Evolutionary conservation across 2,888 invertebrate genomes (phyloP).

Genomic region (Coleophora deauratella): DNA sequence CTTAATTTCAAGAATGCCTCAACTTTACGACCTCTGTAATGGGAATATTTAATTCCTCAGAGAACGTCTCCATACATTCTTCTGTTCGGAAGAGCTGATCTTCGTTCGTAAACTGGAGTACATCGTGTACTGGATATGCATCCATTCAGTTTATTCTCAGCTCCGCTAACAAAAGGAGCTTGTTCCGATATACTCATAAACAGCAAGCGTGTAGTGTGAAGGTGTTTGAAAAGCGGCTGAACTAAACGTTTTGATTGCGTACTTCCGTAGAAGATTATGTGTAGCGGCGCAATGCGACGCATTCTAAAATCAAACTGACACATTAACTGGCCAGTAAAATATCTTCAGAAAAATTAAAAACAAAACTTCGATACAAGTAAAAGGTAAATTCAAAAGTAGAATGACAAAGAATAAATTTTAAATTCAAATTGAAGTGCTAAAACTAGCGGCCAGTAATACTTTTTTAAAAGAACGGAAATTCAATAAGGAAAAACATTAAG

Average conservation of each 20-base stretch:
- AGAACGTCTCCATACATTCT: slow-evolving; percentile 23
- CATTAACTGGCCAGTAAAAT: no score
- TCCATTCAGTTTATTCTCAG: slow-evolving; percentile 58
- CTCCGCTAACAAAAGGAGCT: slow-evolving; percentile 55
- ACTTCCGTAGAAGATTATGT: no score
- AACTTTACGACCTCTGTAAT: slow-evolving; percentile 9
- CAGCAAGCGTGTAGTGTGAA: neutral
- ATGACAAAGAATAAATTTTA: neutral
- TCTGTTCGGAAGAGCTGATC: slow-evolving; percentile 43
- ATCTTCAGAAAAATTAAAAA: no score
- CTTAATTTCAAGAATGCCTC: slow-evolving; percentile 1
- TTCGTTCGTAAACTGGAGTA: slow-evolving; percentile 36
- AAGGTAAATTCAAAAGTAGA: slow-evolving; percentile 1
- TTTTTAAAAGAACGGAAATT: neutral
- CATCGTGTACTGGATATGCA: slow-evolving; percentile 47
- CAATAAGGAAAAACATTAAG: no score
- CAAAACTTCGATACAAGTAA: no score
- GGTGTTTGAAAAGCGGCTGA: no score
- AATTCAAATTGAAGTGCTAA: slow-evolving; percentile 13
- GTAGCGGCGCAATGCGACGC: no score
- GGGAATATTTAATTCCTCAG: neutral
- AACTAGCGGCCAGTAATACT: slow-evolving; percentile 16
- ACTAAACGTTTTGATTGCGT: no score
- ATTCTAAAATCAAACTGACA: no score
- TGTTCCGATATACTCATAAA: slow-evolving; percentile 7